Conservation (phyloP, 2,113 vertebrate species). For the Heterotis niloticus region DNA sequence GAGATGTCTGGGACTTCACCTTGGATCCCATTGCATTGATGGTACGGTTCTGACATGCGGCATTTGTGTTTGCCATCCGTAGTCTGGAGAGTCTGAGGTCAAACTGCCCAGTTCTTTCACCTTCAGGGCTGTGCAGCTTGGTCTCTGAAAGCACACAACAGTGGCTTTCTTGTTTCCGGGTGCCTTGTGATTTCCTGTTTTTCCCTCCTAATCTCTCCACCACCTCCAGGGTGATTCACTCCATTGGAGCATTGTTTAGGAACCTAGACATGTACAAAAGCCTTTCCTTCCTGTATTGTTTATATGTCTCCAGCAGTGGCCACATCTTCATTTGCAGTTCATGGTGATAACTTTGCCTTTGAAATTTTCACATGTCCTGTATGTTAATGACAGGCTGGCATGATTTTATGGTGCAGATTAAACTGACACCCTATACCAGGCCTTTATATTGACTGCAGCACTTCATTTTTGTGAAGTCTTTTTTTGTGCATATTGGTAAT, state of each 20-base stretch:
- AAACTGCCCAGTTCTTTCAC: no score
- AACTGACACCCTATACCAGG: neutral
- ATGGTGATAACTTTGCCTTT: neutral
- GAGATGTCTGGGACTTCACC: constrained; percentile 98
- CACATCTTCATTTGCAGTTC: neutral
- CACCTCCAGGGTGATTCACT: no score
- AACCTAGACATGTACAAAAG: no score
- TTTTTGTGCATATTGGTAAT: neutral
- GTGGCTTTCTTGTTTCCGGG: no score
- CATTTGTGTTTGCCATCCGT: no score
- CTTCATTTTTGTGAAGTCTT: neutral
- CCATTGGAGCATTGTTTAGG: no score
- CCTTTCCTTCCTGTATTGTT: neutral
- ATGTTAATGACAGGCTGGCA: neutral
- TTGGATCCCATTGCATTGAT: constrained; percentile 91
- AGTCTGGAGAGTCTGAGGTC: no score
- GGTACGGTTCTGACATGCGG: constrained; percentile 52
- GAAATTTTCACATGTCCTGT: no score
- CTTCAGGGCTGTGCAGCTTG: no score
- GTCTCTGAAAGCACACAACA: no score
- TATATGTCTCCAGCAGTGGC: neutral
- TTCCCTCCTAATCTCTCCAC: no score
- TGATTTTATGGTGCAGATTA: neutral
- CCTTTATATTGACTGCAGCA: neutral
- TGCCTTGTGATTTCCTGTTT: no score